Evolutionary conservation across 2,113 vertebrate species (phyloP).

Genomic region (Elephas maximus): DNA sequence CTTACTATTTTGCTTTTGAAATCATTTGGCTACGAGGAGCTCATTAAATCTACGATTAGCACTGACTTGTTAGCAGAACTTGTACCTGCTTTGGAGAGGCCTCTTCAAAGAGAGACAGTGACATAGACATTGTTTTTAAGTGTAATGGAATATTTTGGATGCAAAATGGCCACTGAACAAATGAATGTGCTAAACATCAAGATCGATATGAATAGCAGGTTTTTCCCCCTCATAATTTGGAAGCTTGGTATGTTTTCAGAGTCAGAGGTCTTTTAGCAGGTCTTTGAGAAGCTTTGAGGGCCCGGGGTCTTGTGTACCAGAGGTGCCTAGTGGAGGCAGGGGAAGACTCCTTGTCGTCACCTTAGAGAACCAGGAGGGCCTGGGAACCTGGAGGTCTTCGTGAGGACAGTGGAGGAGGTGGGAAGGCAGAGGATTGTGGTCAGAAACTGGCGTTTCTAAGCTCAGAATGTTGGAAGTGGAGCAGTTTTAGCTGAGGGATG

Average conservation of each 20-base stretch:
- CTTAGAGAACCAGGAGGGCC: not conserved
- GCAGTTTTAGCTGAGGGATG: too few relatives aligned
- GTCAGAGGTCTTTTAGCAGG: not conserved
- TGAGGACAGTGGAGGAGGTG: not conserved
- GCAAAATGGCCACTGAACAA: not conserved
- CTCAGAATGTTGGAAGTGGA: not conserved
- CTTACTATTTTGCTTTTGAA: not conserved
- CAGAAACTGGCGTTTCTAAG: not conserved
- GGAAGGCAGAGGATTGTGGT: not conserved
- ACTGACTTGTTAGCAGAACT: rapidly evolving
- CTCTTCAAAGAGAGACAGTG: not conserved
- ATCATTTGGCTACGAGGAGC: not conserved
- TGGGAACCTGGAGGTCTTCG: not conserved
- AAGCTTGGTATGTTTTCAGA: not conserved
- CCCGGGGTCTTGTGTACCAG: not conserved
- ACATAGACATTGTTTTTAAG: not conserved
- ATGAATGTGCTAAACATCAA: not conserved
- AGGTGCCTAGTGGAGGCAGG: not conserved
- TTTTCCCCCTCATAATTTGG: not conserved
- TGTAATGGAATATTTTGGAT: not conserved
- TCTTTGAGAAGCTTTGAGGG: not conserved
- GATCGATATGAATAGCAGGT: not conserved
- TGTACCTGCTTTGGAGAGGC: not conserved
- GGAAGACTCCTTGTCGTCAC: not conserved
- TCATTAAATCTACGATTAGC: not conserved